A percentile compares a stretch with the other conserved stretches of the same genome.
These are phyloP conservation scores for Cherax destructor DNA, from an alignment of 1,140 invertebrate genomes.

Conservation along the genomic window DNA sequence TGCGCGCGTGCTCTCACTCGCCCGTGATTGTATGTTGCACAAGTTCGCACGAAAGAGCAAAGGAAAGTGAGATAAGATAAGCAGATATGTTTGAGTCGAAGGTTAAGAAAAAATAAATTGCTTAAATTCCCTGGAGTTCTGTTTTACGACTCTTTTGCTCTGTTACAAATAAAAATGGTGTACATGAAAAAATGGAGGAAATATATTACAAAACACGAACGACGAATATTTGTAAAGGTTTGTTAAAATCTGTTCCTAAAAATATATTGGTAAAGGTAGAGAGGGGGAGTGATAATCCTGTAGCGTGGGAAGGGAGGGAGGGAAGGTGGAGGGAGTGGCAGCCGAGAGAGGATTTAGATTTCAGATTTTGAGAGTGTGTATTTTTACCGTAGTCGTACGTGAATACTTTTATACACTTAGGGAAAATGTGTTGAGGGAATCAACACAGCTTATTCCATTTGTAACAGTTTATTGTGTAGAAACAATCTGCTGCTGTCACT, in stretches of 20 bases:
- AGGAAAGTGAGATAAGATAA: too few species aligned
- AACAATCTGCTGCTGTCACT: too few species aligned
- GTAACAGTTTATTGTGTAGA: too few species aligned
- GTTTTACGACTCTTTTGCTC: background rate
- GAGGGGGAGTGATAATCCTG: slow-evolving; percentile 12
- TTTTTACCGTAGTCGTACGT: background rate
- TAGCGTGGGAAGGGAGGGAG: background rate
- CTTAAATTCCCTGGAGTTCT: background rate
- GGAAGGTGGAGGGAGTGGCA: background rate
- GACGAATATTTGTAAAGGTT: slow-evolving; percentile 11
- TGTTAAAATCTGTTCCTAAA: slow-evolving; percentile 13
- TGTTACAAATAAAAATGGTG: background rate
- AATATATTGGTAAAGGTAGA: slow-evolving; percentile 25
- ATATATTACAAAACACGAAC: background rate
- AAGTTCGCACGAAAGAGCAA: too few species aligned
- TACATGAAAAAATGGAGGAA: background rate
- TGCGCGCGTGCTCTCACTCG: too few species aligned
- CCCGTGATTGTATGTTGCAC: too few species aligned
- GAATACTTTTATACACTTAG: background rate
- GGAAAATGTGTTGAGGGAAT: background rate
- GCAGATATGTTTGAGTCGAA: too few species aligned
- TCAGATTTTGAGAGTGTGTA: slow-evolving; percentile 13
- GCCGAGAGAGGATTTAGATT: slow-evolving; percentile 19
- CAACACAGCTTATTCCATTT: background rate
- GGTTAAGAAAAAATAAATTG: background rate